Percentiles rank a stretch among this genome's conserved stretches.
phyloP scores from a whole-genome alignment of 1,140 invertebrate species.

The Eriocheir sinensis region DNA sequence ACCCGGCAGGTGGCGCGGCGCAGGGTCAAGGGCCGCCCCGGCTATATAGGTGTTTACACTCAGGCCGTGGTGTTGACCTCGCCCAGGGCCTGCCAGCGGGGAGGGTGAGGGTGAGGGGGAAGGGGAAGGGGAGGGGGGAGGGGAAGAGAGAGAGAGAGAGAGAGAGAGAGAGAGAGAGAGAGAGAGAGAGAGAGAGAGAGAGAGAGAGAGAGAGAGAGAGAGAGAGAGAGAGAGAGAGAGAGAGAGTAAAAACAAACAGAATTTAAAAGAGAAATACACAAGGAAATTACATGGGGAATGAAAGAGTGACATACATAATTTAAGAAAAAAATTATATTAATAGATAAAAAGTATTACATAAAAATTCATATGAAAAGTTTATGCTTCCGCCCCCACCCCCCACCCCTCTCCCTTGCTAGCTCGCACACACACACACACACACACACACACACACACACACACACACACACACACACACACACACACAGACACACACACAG shows the following conservation, averaged over 20 bases:
- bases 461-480: background rate
- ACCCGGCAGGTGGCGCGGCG: background rate
- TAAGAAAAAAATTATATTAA: background rate
- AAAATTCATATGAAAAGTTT: no score
- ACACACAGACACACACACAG: no score
- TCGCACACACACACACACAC: background rate
- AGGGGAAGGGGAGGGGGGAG: no score
- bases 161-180: slow-evolving; percentile 12
- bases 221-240: background rate
- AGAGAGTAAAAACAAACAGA: background rate
- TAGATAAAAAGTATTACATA: background rate
- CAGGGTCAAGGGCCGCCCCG: background rate
- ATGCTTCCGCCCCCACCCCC: no score
- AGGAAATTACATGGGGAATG: no score
- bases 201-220: slow-evolving; percentile 4
- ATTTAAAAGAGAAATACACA: background rate
- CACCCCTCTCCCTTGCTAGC: no score
- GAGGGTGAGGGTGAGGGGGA: no score
- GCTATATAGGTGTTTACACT: no score
- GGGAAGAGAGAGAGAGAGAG: background rate
- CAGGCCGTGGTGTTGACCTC: no score
- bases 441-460: no score
- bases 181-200: slow-evolving; percentile 4
- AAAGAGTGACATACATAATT: no score
- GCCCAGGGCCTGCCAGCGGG: no score